Evolutionary conservation across 2,888 invertebrate genomes (phyloP), one percentile per base, ranked within the genome.

Genomic region (Polydrusus pterygomalis): DNA sequence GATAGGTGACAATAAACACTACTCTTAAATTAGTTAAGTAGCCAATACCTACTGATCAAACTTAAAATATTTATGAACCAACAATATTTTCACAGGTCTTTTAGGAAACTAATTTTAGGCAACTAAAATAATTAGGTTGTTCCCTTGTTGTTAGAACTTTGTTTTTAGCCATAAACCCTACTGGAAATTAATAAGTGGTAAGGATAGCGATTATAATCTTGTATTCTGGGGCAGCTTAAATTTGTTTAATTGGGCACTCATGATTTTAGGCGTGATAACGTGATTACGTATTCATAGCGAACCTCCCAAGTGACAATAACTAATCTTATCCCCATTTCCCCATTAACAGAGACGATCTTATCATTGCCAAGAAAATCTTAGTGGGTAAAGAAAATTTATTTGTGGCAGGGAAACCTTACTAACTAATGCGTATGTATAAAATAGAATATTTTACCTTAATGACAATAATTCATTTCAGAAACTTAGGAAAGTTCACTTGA

Each of bases 261-360:
- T 13, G 54, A 54, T 54, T 25, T 11, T 54, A 54, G 25, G 54
- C 54, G 30, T 54, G 54, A 54, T 54, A 54, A 54, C 54, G 30
- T 54, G 54, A 54, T 54, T 54, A 54, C 7, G 54, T 54, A 54
- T 54, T 54, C 54, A 54, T 54, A 30, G 25, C 54, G 1, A 25
- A 54, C 20, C 54, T 30, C 54, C 54, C 54, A 30, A 30, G n/a
- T 54, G 54, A 54, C 54, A 54, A 54, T 54, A 54, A 54, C 54
- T 54, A 54, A 54, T 54, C 54, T n/a, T 20, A 54, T 10, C 54
- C 54, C 54, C 20, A 54, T 54, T 54, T 10, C 30, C 54, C 30
- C 20, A 54, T 54, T 54, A 54, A 54, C 54, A 25, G 30, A n/a
- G 25, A 30, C 20, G 25, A 54, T 30, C 54, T 54, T 54, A 54